Evolutionary conservation across 2,888 invertebrate species (phyloP).

Genomic region (Eudemis profundana): DNA sequence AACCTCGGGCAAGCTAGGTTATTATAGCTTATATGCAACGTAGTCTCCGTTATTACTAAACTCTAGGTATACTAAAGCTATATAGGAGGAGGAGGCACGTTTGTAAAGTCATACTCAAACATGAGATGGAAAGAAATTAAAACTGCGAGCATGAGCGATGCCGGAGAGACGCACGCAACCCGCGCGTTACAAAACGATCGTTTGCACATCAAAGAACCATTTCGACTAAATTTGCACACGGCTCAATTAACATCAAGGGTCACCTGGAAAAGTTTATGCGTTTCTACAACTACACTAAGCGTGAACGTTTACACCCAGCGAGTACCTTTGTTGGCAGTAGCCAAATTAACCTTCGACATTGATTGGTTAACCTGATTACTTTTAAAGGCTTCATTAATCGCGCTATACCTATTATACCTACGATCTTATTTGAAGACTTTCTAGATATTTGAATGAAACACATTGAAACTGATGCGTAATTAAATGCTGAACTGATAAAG

Average conservation of each 20-base stretch:
- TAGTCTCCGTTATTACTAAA: not conserved
- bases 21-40: constrained; percentile 3
- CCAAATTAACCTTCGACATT: constrained; percentile 33
- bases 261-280: constrained; percentile 15
- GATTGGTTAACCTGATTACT: constrained; percentile 43
- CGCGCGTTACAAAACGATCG: constrained; percentile 31
- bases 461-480: constrained; percentile 3
- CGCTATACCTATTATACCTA: constrained; percentile 22
- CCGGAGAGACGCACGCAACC: constrained; percentile 10
- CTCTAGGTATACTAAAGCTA: not conserved
- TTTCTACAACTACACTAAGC: not conserved
- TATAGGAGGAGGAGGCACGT: constrained; percentile 3
- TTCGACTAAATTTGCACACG: constrained; percentile 31
- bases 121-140: constrained; percentile 16
- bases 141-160: not conserved
- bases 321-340: constrained; percentile 7
- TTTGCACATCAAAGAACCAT: constrained; percentile 33
- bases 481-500: too few species aligned
- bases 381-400: constrained; percentile 40
- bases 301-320: constrained; percentile 21
- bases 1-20: constrained; percentile 4
- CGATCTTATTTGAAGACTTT: not conserved
- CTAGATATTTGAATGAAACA: not conserved
- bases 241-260: constrained; percentile 32
- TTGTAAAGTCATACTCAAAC: constrained; percentile 12